Conservation (phyloP, 2,888 invertebrate species). For the Calephelis perditalis region DNA sequence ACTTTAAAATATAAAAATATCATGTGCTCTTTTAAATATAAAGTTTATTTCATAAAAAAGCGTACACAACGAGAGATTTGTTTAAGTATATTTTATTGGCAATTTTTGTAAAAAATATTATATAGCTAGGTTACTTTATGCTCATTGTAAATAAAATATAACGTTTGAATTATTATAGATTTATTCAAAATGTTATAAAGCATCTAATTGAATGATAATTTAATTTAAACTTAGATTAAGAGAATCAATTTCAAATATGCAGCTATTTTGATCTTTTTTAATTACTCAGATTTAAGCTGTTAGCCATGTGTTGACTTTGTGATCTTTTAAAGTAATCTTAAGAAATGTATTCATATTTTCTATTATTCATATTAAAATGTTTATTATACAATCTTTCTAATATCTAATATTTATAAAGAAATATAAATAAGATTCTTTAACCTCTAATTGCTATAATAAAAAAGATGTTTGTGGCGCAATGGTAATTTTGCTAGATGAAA, state of each 20-base stretch:
- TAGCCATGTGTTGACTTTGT: slow-evolving; percentile 61
- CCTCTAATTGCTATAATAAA: not conserved
- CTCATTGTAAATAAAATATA: slow-evolving; percentile 45
- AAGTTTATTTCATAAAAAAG: slow-evolving; percentile 15
- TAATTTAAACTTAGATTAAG: slow-evolving; percentile 19
- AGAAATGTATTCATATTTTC: slow-evolving; percentile 75
- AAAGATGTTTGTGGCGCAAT: not conserved
- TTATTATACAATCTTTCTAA: slow-evolving; percentile 46
- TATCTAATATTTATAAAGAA: slow-evolving; percentile 49
- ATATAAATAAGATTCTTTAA: slow-evolving; percentile 15
- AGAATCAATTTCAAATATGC: slow-evolving; percentile 21
- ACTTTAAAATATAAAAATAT: not conserved
- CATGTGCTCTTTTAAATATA: slow-evolving; percentile 3
- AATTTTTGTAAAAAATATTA: slow-evolving; percentile 47
- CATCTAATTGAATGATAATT: slow-evolving; percentile 17
- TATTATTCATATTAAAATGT: slow-evolving; percentile 64
- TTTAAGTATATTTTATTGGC: slow-evolving; percentile 30
- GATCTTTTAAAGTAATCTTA: slow-evolving; percentile 61
- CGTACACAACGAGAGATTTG: slow-evolving; percentile 25
- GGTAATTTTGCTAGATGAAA: not conserved
- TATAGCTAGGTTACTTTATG: slow-evolving; percentile 36
- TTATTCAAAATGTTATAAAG: slow-evolving; percentile 16
- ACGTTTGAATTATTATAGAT: slow-evolving; percentile 22
- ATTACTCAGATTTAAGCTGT: slow-evolving; percentile 27
- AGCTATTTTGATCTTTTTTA: slow-evolving; percentile 22